phyloP scores from a whole-genome alignment of 2,113 vertebrate genomes.

The Chaetodon auriga region DNA sequence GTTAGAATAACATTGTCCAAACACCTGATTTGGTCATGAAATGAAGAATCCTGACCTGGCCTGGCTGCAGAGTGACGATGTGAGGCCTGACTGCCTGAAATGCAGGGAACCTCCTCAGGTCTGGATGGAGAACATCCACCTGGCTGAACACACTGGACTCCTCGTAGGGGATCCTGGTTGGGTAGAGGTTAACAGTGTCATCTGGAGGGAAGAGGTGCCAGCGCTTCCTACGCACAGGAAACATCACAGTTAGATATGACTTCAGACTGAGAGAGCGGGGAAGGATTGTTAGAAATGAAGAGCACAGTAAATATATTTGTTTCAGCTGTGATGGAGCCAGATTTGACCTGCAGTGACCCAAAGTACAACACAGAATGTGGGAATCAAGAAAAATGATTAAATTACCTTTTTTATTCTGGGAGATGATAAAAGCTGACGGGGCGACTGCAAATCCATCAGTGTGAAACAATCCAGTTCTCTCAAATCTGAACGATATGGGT shows the following conservation, averaged over 20 bases:
- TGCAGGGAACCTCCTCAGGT: constrained; percentile 85
- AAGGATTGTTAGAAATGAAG: not conserved
- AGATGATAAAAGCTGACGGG: constrained; percentile 9
- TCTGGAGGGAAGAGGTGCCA: constrained; percentile 97
- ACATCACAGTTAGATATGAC: not conserved
- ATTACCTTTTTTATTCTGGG: no score
- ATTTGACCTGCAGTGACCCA: no score
- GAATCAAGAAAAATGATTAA: no score
- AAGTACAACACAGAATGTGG: no score
- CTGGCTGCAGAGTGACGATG: constrained; percentile 89
- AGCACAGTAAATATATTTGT: no score
- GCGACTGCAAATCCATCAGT: not conserved
- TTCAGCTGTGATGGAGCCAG: no score
- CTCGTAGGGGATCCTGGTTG: constrained; percentile 97
- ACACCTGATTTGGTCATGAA: not conserved
- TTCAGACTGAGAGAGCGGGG: not conserved
- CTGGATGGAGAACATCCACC: constrained; percentile 90
- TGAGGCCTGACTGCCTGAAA: constrained; percentile 85
- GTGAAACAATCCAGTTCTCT: no score
- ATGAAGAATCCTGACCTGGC: constrained; percentile 87
- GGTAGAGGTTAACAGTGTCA: constrained; percentile 90
- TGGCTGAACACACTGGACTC: constrained; percentile 98
- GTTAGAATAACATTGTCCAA: not conserved
- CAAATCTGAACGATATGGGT: not conserved
- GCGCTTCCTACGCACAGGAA: constrained; percentile 86